Evolutionary conservation across 2,888 invertebrate species (phyloP), one percentile per base, ranked within the genome.

Genomic region (Cheilosia vulpina): DNA sequence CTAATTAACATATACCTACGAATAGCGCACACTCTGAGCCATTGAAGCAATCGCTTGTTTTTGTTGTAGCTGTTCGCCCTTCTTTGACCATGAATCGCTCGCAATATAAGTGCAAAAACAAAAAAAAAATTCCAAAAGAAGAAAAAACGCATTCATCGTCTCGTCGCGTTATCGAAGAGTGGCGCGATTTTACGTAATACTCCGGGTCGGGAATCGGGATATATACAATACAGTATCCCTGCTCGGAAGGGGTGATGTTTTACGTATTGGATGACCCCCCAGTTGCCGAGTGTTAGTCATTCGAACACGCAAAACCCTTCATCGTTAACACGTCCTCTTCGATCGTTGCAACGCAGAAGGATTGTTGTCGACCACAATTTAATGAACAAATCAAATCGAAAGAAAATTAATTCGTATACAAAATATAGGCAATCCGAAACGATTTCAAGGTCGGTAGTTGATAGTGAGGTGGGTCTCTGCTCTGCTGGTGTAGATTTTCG

Each of bases 391-490:
- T 27, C 27, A 9, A 31, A 31, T n/a, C 45, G 19, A 27, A 52
- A 72, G 15, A 52, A 41, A 34, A n/a, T 47, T 17, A 11, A 52
- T 9, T 58, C 43, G 27, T 47, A 53, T 72, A 63, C 19, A 17
- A 41, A 19, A 41, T 47, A 38, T 13, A 45, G 4, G 65, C 58
- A 79, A 66, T 34, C 38, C 53, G 55, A 63, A 66, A 72, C 60
- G 53, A 38, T 53, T 45, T 73, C 79, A 79, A 79, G 79, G 79
- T 66, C 72, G 72, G 62, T 52, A 79, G 65, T 72, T 65, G 52
- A 60, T 45, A 47, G 45, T 3, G 7, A 7, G 45, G 62, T 45
- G 27, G 43, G 34, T 34, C 43, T 55, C 13, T 45, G 41, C 6
- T 17, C 50, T 24, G 55, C 43, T 24, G 55, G 38, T 13, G 3